Evolutionary conservation across 2,113 vertebrate genomes (phyloP).

Genomic region (Scytalopus superciliaris): DNA sequence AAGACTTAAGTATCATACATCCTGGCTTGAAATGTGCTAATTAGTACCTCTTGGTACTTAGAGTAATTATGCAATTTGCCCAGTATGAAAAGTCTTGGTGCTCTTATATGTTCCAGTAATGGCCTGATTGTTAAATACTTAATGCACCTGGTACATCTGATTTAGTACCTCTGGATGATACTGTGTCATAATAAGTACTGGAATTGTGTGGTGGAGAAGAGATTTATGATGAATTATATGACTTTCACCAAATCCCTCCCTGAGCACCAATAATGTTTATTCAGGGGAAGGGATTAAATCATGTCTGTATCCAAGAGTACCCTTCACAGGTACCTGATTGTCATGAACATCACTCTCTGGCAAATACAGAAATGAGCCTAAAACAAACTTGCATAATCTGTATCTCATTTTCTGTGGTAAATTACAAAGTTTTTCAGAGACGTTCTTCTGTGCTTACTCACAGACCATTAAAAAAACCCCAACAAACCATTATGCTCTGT

Average conservation of each 20-base stretch:
- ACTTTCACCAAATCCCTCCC: background rate
- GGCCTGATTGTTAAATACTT: background rate
- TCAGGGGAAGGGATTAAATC: background rate
- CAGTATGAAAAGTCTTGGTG: background rate
- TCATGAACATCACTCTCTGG: background rate
- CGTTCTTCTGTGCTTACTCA: background rate
- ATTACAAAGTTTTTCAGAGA: background rate
- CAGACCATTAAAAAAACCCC: background rate
- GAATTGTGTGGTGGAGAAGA: background rate
- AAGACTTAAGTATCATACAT: background rate
- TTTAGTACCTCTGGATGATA: background rate
- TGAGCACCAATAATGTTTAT: background rate
- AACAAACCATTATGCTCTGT: background rate
- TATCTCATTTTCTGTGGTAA: background rate
- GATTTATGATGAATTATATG: background rate
- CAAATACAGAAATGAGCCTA: background rate
- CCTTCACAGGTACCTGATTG: background rate
- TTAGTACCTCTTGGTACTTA: background rate
- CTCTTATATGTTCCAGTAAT: background rate
- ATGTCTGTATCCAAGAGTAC: background rate
- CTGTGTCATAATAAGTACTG: background rate
- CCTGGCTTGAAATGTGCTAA: background rate
- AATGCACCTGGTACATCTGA: background rate
- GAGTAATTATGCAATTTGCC: background rate
- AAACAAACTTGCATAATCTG: background rate